Evolutionary conservation across 2,797 vertebrate genomes (phyloP), one percentile per base, ranked within the genome.

Genomic region (Urocyon cinereoargenteus): DNA sequence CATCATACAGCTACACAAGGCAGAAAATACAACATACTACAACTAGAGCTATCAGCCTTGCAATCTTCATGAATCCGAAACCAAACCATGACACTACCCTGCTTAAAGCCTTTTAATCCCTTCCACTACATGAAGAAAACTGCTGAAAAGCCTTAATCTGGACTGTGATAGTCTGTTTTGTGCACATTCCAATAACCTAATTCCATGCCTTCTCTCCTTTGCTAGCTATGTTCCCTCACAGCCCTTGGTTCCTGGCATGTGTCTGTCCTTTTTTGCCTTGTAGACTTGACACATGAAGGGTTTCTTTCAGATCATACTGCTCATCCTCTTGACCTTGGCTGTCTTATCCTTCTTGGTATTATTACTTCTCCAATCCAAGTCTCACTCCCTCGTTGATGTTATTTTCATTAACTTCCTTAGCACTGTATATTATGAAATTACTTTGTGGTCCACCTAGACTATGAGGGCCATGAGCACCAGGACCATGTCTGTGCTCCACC

Each of bases 391-490:
- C 31, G 19, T 28, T 15, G 6, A 36, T 61, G 11, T 78, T 59
- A 45, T 40, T 79, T 90, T 21, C 9, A 13, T 83, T 83, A 81
- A 88, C 18, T 86, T 93, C 40, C 62, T 86, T 26, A 36, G 16
- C 31, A 68, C 6, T 45, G 24, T 5, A 51, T 10, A 22, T 40
- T 45, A 51, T 55, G 28, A 62, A 73, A 85, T 68, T 18, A 19
- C 49, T 49, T 86, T 51, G 5, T 57, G 36, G 1, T 5, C 28
- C 28, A 81, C 12, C 45, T 77, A 72, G 24, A 82, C 15, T 1
- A 2, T 40, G 22, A n/a, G 22, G 31, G 6, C 55, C 34, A 26
- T 21, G 55, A 53, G 26, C 59, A 61, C 15, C 4, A 13, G 53
- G 22, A 88, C 14, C 14, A 4, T 11, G 8, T 79, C 57, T 77